Evolutionary conservation across 2,888 invertebrate genomes (phyloP), one percentile per base, ranked within the genome.

Genomic region (Phortica okadai): DNA sequence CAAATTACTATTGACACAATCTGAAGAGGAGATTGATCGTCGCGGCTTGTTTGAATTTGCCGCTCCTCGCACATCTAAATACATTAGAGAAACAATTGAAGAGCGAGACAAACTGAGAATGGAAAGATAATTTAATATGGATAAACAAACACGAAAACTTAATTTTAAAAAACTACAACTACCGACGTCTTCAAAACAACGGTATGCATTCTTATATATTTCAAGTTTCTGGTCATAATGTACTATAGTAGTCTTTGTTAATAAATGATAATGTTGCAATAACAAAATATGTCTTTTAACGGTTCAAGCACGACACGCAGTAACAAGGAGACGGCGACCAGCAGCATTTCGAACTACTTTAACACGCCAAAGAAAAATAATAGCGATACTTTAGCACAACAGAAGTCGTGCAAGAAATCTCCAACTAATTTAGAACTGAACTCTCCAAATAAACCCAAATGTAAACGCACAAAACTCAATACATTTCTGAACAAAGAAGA

Each of bases 161-260:
- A 90, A 90, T 78, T 84, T 90, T 58, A 85, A 81, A 62, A 91
- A 90, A 81, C 79, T 91, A 0, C 88, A 90, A 75, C 75, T 87
- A 69, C 83, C 88, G 1, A 77, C 81, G 44, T 74, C 79, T 67
- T 76, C 74, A 54, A 80, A 81, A 78, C 79, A 75, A 81, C 90
- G 90, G 90, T 90, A 91, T 76, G 83, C 77, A 73, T 69, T 58
- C 33, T 62, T 42, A 76, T 74, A 21, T 64, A 59, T 54, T 50
- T 70, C 58, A 75, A 59, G 67, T 73, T 77, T 50, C 14, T 11
- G 58, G 73, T 14, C 73, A 73, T 21, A 21, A 25, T 74, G 64
- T 81, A 78, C 33, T 73, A n/a, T 54, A 82, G 73, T 79, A 87
- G 58, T 33, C 33, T 66, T 58, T 8, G 21, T 62, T 75, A 69